These are phyloP conservation scores for Andinoacara biseriatus DNA, from an alignment of 2,113 vertebrate species.

Conservation along the genomic window DNA sequence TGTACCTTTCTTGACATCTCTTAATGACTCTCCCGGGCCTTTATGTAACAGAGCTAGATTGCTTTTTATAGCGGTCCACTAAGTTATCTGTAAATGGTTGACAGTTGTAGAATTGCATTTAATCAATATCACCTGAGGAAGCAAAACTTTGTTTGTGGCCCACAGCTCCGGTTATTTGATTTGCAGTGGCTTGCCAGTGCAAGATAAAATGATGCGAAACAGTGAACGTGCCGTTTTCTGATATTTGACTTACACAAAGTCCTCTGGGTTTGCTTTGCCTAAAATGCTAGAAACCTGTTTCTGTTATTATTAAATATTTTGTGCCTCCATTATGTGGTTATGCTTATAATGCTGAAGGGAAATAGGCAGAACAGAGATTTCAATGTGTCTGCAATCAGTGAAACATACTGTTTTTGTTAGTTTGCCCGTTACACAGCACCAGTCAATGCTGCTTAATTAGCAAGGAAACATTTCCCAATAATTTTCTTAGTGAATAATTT, in stretches of 20 bases:
- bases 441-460: conserved; percentile 23
- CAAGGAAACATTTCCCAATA: not conserved
- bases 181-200: not conserved
- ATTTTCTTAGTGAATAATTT: conserved; percentile 23
- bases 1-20: not conserved
- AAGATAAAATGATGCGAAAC: not conserved
- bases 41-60: not conserved
- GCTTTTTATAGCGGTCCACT: not conserved
- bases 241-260: not conserved
- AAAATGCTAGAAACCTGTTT: not conserved
- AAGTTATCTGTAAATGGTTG: not conserved
- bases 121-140: not conserved
- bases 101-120: not conserved
- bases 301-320: not conserved
- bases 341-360: not conserved
- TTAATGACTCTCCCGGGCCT: not conserved
- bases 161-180: not conserved
- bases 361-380: not conserved
- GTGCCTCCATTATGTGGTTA: not conserved
- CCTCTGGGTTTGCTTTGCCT: not conserved
- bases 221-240: not conserved
- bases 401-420: not conserved
- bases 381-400: conserved; percentile 8
- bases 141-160: not conserved
- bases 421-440: not conserved